These are phyloP conservation scores for Drosophila repletoides DNA, from an alignment of 1,140 invertebrate genomes.

Conservation along the genomic window DNA sequence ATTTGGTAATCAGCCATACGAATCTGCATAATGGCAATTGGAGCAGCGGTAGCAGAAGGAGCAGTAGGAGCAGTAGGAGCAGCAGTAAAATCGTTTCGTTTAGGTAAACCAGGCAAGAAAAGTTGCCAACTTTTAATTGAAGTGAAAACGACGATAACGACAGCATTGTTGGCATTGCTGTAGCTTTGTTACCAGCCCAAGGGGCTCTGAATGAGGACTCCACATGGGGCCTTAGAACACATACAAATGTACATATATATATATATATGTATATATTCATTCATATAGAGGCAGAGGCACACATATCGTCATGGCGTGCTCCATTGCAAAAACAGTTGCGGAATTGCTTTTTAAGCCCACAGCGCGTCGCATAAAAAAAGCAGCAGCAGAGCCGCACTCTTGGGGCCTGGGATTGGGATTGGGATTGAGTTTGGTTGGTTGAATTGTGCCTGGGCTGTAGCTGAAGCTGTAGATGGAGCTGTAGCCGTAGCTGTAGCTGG, in stretches of 20 bases:
- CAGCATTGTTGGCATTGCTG: constrained; percentile 71
- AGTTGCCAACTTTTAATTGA: constrained; percentile 82
- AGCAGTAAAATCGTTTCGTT: constrained; percentile 26
- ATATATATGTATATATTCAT: background rate
- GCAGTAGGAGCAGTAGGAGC: background rate
- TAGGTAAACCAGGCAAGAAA: constrained; percentile 78
- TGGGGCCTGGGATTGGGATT: constrained; percentile 51
- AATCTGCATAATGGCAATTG: constrained; percentile 79
- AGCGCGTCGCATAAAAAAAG: constrained; percentile 68
- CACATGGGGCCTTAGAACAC: constrained; percentile 30
- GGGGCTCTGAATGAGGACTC: constrained; percentile 52
- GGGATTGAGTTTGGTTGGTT: constrained; percentile 9
- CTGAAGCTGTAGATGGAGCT: constrained; percentile 11
- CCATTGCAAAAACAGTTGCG: constrained; percentile 74
- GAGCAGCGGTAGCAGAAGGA: constrained; percentile 16
- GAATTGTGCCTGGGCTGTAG: constrained; percentile 5
- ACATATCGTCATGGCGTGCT: constrained; percentile 38
- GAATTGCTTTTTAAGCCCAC: constrained; percentile 79
- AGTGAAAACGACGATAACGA: constrained; percentile 82
- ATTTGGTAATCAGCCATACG: constrained; percentile 78
- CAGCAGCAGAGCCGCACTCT: constrained; percentile 52
- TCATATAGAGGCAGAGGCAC: background rate
- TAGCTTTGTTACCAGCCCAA: constrained; percentile 64
- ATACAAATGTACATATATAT: constrained; percentile 9
- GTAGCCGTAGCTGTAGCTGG: constrained; percentile 11